phyloP scores from a whole-genome alignment of 2,113 vertebrate species.

The Neolamprologus devosi region DNA sequence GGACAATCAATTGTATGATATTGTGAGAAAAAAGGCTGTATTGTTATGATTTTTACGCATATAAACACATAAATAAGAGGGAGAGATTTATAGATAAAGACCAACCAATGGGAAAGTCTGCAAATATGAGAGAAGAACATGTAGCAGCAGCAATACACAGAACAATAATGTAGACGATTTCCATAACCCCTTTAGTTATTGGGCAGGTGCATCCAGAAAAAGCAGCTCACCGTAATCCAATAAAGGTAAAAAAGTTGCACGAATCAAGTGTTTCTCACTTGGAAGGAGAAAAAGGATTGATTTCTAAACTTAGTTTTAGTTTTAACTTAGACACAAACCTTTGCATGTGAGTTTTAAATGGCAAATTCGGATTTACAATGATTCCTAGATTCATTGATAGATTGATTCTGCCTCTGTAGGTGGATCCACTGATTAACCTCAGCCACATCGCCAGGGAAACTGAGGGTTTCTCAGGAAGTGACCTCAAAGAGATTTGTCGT shows the following conservation, averaged over 20 bases:
- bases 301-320: not conserved
- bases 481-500: constrained; percentile 91
- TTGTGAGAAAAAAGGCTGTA: fast-evolving
- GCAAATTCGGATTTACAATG: fast-evolving
- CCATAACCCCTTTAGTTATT: not conserved
- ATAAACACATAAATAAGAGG: not conserved
- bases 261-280: fast-evolving
- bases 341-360: fast-evolving
- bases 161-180: fast-evolving
- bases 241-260: fast-evolving
- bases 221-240: not conserved
- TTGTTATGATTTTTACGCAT: not conserved
- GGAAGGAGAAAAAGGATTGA: fast-evolving
- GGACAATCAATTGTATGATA: not conserved
- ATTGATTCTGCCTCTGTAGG: constrained; percentile 54
- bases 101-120: not conserved
- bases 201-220: not conserved
- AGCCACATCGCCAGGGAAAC: constrained; percentile 70
- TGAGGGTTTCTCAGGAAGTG: constrained; percentile 92
- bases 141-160: not conserved
- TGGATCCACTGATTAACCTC: constrained; percentile 65
- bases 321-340: not conserved
- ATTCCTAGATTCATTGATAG: not conserved
- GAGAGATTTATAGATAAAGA: not conserved
- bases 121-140: fast-evolving